A percentile compares a stretch with the other conserved stretches of the same genome.
Conservation (phyloP, 2,888 invertebrate species). For the Synergus japonicus region DNA sequence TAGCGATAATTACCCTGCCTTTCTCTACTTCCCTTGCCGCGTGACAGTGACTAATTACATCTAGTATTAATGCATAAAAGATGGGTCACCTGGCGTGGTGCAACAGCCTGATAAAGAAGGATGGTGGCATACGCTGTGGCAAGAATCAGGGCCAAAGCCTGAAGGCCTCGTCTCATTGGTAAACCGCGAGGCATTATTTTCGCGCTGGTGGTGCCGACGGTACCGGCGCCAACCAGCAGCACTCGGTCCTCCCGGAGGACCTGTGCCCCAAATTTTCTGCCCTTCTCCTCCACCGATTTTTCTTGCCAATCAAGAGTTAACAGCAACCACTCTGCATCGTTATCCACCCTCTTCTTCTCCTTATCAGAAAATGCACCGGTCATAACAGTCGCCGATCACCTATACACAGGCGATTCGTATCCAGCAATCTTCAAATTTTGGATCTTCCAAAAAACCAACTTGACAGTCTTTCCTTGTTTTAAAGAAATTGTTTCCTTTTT, state of each 20-base stretch:
- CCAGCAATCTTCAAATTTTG: background rate
- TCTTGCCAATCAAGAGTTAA: conserved; percentile 59
- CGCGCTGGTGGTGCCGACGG: conserved; percentile 78
- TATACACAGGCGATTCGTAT: conserved; percentile 30
- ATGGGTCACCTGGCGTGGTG: conserved; percentile 79
- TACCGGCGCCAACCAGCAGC: conserved; percentile 76
- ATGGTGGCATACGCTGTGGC: conserved; percentile 82
- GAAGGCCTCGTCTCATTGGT: conserved; percentile 75
- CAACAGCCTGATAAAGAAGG: conserved; percentile 82
- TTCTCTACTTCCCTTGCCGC: conserved; percentile 5
- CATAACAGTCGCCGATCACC: conserved; percentile 49
- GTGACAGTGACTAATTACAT: conserved; percentile 37
- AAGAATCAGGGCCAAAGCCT: conserved; percentile 77
- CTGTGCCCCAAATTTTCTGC: conserved; percentile 55
- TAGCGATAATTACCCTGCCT: conserved; percentile 4
- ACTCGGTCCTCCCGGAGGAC: conserved; percentile 66
- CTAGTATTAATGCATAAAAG: conserved; percentile 29
- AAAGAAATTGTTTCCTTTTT: background rate
- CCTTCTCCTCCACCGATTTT: conserved; percentile 57
- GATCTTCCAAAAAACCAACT: background rate
- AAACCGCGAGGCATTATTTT: conserved; percentile 77
- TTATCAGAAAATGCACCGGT: conserved; percentile 47
- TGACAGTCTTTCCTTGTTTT: background rate
- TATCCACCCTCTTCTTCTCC: conserved; percentile 63
- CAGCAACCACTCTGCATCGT: conserved; percentile 65